Evolutionary conservation across 2,797 vertebrate genomes (phyloP).

Genomic region (Pseudopleuronectes americanus): DNA sequence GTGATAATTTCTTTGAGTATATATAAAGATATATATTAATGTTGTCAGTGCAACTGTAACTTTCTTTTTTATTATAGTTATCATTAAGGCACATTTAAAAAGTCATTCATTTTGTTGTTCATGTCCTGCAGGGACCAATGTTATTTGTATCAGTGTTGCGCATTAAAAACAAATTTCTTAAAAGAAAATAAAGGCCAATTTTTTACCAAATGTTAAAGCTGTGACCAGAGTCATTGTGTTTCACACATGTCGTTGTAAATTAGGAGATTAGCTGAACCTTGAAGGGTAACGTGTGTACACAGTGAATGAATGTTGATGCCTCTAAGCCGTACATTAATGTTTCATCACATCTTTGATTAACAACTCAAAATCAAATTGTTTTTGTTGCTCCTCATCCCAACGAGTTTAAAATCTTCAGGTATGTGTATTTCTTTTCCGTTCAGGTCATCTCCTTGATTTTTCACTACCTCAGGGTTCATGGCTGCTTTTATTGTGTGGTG

Average conservation of each 20-base stretch:
- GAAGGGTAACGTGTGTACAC: background rate
- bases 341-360: background rate
- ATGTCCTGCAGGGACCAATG: conserved; percentile 59
- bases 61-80: conserved; percentile 65
- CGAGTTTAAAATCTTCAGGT: background rate
- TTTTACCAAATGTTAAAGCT: conserved; percentile 74
- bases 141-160: conserved; percentile 77
- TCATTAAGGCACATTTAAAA: conserved; percentile 70
- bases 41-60: conserved; percentile 76
- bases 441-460: conserved; percentile 1
- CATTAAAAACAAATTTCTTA: conserved; percentile 44
- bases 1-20: conserved; percentile 63
- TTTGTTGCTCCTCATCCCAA: background rate
- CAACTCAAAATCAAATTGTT: background rate
- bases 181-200: conserved; percentile 81
- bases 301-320: conserved; percentile 12
- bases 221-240: conserved; percentile 79
- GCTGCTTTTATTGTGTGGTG: background rate
- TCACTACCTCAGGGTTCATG: background rate
- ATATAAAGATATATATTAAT: conserved; percentile 41
- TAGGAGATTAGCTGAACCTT: background rate
- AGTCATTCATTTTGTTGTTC: conserved; percentile 56
- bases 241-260: conserved; percentile 25
- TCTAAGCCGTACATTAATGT: background rate
- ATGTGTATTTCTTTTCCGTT: conserved; percentile 1